A percentile compares a stretch with the other conserved stretches of the same genome.
phyloP scores from a whole-genome alignment of 2,888 invertebrate genomes.

The Malthinus seriepunctatus region DNA sequence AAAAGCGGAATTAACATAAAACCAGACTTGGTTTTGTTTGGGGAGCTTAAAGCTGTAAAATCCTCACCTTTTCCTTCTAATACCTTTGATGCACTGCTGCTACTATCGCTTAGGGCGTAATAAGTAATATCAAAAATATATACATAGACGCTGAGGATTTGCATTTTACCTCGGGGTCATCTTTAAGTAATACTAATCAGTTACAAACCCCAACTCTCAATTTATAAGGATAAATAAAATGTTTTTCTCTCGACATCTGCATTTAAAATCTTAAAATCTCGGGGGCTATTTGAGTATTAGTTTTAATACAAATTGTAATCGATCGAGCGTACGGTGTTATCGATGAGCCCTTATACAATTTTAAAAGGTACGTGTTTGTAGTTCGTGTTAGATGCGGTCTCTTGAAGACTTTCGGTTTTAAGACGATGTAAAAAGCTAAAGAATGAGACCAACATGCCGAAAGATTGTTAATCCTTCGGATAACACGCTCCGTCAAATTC shows the following conservation, averaged over 20 bases:
- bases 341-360: conserved; percentile 10
- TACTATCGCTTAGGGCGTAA: conserved; percentile 24
- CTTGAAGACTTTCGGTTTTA: conserved; percentile 32
- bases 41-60: conserved; percentile 34
- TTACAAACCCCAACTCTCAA: not conserved
- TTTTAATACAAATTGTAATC: conserved; percentile 19
- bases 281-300: conserved; percentile 7
- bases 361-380: conserved; percentile 34
- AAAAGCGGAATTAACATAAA: conserved; percentile 32
- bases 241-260: conserved; percentile 3
- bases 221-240: not conserved
- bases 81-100: conserved; percentile 33
- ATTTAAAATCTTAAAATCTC: not conserved
- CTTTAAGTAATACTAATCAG: conserved; percentile 12
- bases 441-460: conserved; percentile 32
- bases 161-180: conserved; percentile 13
- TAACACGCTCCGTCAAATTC: conserved; percentile 35
- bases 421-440: conserved; percentile 22
- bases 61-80: conserved; percentile 36
- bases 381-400: conserved; percentile 38
- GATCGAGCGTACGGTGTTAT: conserved; percentile 28
- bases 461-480: conserved; percentile 33
- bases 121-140: conserved; percentile 35
- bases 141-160: conserved; percentile 18
- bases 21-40: conserved; percentile 25